Evolutionary conservation across 2,888 invertebrate genomes (phyloP), one percentile per base, ranked within the genome.

Genomic region (Odontomyia ornata): DNA sequence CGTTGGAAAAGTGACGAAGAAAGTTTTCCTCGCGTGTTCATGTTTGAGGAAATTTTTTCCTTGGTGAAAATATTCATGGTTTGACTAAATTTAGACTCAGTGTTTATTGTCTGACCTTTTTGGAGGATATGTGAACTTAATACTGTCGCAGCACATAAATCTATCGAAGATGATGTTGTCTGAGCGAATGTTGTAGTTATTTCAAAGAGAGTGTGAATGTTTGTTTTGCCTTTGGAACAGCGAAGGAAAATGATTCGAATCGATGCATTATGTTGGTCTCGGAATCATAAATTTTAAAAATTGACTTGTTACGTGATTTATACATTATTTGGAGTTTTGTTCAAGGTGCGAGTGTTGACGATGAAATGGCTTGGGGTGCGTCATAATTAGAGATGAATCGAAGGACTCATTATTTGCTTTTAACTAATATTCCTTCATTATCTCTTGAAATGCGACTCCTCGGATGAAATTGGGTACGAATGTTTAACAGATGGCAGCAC

Each of bases 101-200:
- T 25, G 23, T 73, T 73, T 73, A 73, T 73, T 73, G 57, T 73
- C 57, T 73, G 73, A 73, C 73, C 73, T 73, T 73, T 73, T 36
- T 47, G 69, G 57, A 73, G 21, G 36, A 57, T 73, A 73, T 36
- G 47, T 57, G 73, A 73, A 73, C 69, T 69, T 69, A 69, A 69
- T 28, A 57, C 25, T 73, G 73, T 73, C 73, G 57, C 43, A 36
- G 46, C 18, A 36, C 73, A 73, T 60, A 73, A 73, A 73, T 73
- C 60, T 43, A 57, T 57, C 57, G 73, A 36, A 60, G 60, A 28
- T 73, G 73, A 43, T 47, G 69, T 25, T 23, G 69, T 69, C 23
- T 15, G 36, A 56, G 30, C 15, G 69, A 46, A 46, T 36, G 60
- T 23, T 60, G 60, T 25, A 1, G 27, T n/a, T 64, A 28, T 28